Conservation (phyloP, 2,113 vertebrate genomes). For the Corythornis vintsioides region DNA sequence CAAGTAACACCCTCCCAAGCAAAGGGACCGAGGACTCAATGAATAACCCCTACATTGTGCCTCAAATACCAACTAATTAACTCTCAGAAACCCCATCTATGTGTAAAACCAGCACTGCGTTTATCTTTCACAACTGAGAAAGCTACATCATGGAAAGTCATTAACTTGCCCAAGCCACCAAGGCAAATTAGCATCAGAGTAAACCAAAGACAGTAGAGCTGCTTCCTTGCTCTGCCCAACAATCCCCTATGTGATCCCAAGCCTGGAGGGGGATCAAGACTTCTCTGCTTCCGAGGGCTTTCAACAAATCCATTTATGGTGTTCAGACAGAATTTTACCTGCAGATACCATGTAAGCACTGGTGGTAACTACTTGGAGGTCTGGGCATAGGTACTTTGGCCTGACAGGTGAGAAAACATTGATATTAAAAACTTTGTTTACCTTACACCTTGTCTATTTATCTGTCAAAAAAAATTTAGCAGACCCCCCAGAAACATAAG, state of each 20-base stretch:
- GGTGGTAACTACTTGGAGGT: background rate
- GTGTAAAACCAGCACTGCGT: background rate
- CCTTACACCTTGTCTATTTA: background rate
- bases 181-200: background rate
- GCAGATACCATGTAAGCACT: background rate
- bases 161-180: background rate
- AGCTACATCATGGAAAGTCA: background rate
- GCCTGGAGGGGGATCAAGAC: background rate
- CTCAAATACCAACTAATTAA: constrained; percentile 16
- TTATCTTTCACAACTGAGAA: background rate
- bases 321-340: background rate
- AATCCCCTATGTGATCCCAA: background rate
- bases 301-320: background rate
- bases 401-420: rapidly evolving
- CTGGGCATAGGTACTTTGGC: background rate
- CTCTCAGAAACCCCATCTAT: background rate
- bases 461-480: background rate
- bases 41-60: background rate
- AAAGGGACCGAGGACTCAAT: background rate
- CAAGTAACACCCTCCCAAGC: background rate
- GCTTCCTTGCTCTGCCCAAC: background rate
- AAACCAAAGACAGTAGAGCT: background rate
- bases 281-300: background rate
- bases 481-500: background rate
- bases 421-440: background rate